These are phyloP conservation scores for Rhabdornis inornatus DNA, from an alignment of 2,113 vertebrate genomes.

Conservation along the genomic window DNA sequence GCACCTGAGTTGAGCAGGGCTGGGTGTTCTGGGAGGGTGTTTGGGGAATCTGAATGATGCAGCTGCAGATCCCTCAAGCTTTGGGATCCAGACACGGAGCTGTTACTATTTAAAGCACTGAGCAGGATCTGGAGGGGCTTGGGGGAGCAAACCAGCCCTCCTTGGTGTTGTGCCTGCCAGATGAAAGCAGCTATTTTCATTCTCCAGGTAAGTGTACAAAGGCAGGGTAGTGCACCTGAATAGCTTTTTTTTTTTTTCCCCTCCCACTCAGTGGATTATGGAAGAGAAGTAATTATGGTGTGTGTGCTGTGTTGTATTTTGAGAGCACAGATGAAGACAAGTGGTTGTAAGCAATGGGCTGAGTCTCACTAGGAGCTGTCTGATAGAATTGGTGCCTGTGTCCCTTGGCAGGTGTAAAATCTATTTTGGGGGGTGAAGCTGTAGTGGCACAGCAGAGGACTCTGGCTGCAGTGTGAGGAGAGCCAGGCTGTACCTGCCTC, in stretches of 20 bases:
- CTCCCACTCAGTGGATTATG: neutral
- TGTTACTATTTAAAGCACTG: neutral
- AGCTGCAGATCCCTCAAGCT: neutral
- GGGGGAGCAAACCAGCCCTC: neutral
- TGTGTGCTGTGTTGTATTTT: neutral
- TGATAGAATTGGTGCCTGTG: neutral
- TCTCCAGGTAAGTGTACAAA: neutral
- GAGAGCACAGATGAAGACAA: neutral
- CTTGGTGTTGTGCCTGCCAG: neutral
- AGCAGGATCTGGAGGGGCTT: neutral
- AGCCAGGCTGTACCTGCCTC: neutral
- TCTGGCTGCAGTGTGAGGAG: neutral
- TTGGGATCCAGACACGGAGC: neutral
- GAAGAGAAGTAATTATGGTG: neutral
- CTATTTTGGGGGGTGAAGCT: neutral
- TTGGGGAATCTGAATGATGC: rapidly evolving
- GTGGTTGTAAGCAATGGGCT: neutral
- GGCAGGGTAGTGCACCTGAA: neutral
- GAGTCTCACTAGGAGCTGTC: neutral
- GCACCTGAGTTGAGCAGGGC: neutral
- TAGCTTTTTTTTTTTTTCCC: rapidly evolving
- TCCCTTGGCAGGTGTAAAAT: neutral
- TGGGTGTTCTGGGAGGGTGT: neutral
- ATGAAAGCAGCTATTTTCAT: neutral
- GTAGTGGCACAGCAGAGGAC: neutral